These are phyloP conservation scores for Passerina amoena DNA, from an alignment of 2,113 vertebrate genomes.

Conservation along the genomic window DNA sequence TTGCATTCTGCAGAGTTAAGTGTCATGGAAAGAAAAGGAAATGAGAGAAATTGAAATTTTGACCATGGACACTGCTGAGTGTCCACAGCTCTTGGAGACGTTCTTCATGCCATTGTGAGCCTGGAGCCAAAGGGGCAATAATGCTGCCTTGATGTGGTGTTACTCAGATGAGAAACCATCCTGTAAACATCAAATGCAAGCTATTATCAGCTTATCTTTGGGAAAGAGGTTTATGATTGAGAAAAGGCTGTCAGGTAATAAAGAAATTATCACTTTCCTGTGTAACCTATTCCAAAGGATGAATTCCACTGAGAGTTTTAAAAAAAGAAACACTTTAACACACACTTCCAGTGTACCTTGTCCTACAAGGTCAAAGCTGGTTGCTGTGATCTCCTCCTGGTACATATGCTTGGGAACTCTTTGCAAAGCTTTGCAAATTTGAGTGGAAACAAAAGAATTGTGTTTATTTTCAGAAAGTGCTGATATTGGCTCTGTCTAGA, in stretches of 20 bases:
- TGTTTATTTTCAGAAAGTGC: conserved; percentile 3
- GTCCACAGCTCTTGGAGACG: background rate
- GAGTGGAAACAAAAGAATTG: background rate
- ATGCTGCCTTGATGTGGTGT: background rate
- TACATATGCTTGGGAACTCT: background rate
- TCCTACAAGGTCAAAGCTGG: background rate
- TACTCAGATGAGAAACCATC: background rate
- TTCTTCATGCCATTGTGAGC: background rate
- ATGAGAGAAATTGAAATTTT: background rate
- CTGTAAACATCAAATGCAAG: background rate
- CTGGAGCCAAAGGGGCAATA: background rate
- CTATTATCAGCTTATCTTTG: background rate
- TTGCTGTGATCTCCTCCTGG: background rate
- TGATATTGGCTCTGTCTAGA: background rate
- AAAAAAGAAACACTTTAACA: background rate
- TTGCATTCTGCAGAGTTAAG: background rate
- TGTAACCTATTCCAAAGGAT: background rate
- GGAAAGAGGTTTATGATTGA: background rate
- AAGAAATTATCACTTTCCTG: background rate
- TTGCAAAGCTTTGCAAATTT: background rate
- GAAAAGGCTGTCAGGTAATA: background rate
- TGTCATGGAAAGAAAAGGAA: background rate
- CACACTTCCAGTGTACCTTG: background rate
- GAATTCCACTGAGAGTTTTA: background rate
- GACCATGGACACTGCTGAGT: background rate